Conservation (phyloP, 2,113 vertebrate species). For the Okapia johnstoni region DNA sequence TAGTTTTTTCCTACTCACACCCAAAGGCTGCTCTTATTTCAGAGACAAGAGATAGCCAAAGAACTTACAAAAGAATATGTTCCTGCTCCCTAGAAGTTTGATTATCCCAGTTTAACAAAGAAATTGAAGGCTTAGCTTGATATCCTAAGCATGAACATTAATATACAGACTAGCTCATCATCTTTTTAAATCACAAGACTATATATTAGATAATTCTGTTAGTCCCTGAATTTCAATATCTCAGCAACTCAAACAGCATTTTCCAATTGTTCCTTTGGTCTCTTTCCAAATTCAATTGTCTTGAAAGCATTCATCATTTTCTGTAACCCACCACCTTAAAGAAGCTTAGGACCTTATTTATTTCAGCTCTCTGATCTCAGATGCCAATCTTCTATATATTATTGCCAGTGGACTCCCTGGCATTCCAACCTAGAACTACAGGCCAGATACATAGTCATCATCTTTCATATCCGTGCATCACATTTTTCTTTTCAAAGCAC, state of each 20-base stretch:
- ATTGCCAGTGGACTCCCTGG: neutral
- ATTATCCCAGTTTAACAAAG: slow-evolving; percentile 1
- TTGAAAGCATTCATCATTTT: slow-evolving; percentile 63
- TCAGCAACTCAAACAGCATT: slow-evolving; percentile 66
- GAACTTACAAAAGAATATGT: neutral
- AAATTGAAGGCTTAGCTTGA: slow-evolving; percentile 3
- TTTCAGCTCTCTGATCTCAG: slow-evolving; percentile 45
- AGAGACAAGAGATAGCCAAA: neutral
- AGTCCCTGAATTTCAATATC: slow-evolving; percentile 52
- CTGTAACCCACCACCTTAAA: slow-evolving; percentile 40
- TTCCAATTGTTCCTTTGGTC: slow-evolving; percentile 47
- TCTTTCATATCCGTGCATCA: neutral
- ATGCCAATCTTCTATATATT: slow-evolving; percentile 13
- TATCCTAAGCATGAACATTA: slow-evolving; percentile 25
- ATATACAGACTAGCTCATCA: slow-evolving; percentile 35
- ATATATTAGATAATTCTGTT: slow-evolving; percentile 39
- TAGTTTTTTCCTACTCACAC: neutral
- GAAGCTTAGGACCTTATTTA: slow-evolving; percentile 47
- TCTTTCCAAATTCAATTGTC: slow-evolving; percentile 64
- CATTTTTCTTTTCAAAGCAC: slow-evolving; percentile 17
- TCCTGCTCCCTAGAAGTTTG: neutral
- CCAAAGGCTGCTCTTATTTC: neutral
- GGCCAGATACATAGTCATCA: neutral
- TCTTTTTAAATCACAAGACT: slow-evolving; percentile 40
- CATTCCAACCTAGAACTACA: neutral